phyloP scores from a whole-genome alignment of 1,140 invertebrate genomes.

The Intoshia linei region DNA sequence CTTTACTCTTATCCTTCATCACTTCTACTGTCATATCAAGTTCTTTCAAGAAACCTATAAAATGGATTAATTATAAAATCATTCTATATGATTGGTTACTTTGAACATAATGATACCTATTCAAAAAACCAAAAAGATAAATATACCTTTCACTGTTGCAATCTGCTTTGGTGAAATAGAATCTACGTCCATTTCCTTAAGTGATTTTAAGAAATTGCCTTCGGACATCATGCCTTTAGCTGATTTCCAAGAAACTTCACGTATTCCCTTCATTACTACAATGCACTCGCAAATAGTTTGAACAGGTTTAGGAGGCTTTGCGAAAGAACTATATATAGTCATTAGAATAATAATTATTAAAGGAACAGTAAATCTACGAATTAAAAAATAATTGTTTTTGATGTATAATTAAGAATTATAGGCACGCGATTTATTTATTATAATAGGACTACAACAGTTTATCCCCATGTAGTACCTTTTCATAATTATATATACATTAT shows the following conservation, averaged over 20 bases:
- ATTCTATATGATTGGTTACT: background rate
- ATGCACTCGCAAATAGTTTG: conserved; percentile 52
- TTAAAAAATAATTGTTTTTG: too few species aligned
- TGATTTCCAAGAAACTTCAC: conserved; percentile 52
- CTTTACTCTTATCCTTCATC: conserved; percentile 27
- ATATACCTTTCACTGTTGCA: conserved; percentile 10
- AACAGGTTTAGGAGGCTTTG: conserved; percentile 51
- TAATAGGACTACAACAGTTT: too few species aligned
- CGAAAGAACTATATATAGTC: conserved; percentile 30
- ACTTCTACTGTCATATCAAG: conserved; percentile 17
- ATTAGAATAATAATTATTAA: background rate
- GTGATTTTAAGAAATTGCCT: conserved; percentile 38
- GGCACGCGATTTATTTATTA: too few species aligned
- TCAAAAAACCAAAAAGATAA: background rate
- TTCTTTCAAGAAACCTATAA: conserved; percentile 14
- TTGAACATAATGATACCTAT: background rate
- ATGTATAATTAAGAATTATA: too few species aligned
- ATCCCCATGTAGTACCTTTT: too few species aligned
- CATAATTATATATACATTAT: too few species aligned
- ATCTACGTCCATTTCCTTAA: conserved; percentile 53
- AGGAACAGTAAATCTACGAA: too few species aligned
- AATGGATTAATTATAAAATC: background rate
- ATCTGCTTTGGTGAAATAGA: conserved; percentile 38
- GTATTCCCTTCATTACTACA: conserved; percentile 40
- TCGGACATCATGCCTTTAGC: conserved; percentile 61